Evolutionary conservation across 2,797 vertebrate genomes (phyloP), one percentile per base, ranked within the genome.

Genomic region (Myotis planiceps): DNA sequence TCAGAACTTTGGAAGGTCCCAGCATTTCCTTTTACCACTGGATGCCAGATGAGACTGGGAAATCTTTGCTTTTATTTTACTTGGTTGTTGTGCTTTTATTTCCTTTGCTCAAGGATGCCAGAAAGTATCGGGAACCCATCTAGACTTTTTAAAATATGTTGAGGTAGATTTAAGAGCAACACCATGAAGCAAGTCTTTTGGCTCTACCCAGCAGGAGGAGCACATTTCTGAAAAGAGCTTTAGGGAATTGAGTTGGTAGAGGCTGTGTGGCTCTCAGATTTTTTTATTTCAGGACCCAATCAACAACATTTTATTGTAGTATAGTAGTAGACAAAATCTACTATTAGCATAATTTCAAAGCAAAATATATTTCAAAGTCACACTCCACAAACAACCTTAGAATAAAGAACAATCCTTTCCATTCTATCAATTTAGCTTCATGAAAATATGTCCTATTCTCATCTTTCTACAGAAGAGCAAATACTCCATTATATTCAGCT

Each of bases 361-460:
- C 55, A 68, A 90, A 96, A 78, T 23, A 39, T 72, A 93, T n/a
- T 72, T 51, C 88, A 82, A 82, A 45, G 60, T 39, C 32, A 65
- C 29, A 90, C 65, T 83, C 55, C 32, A 72, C 69, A 90, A 90
- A 68, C 13, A 74, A 74, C 29, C 29, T 87, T 39, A 91, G 51
- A 84, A 94, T 55, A 72, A 90, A 72, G 49, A 90, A 89, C 6
- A 51, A 66, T 68, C 3, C 32, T 79, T 83, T 74, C 58, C 87
- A 68, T 16, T 84, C 1, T 58, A 87, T 27, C 39, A 72, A 32
- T 27, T 60, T 74, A 34, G 34, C 29, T 90, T 95, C 55, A 84
- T 39, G 42, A 87, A 72, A 89, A 53, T 15, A 32, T 37, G 0
- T 66, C 18, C 23, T 85, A 21, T 16, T 95, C 75, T 81, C 39